A percentile compares a stretch with the other conserved stretches of the same genome.
Conservation (phyloP, 2,113 vertebrate species). For the Barnardius zonarius region DNA sequence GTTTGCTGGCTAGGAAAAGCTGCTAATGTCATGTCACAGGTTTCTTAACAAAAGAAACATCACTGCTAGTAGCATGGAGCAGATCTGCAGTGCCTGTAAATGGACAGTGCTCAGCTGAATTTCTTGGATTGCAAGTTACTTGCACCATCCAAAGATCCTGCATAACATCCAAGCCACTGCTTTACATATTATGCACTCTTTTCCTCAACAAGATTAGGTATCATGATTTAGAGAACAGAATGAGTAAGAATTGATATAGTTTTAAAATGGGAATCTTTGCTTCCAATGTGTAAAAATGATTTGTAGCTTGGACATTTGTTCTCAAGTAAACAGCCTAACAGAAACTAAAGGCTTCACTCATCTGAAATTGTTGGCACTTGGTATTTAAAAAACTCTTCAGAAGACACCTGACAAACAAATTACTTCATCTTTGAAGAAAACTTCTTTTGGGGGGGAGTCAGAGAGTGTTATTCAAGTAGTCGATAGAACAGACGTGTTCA, state of each 20-base stretch:
- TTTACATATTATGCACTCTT: background rate
- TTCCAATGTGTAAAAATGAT: background rate
- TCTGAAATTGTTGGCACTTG: background rate
- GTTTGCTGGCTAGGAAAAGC: background rate
- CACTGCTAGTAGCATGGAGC: background rate
- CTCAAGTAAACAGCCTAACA: background rate
- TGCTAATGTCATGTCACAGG: background rate
- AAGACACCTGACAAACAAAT: background rate
- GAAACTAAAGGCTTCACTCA: background rate
- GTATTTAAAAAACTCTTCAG: background rate
- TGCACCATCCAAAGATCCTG: background rate
- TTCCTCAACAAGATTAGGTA: background rate
- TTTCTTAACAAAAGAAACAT: background rate
- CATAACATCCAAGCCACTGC: background rate
- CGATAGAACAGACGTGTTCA: background rate
- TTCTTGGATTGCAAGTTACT: background rate
- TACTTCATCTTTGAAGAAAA: background rate
- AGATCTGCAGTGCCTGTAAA: background rate
- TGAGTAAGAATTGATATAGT: background rate
- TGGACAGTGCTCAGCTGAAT: background rate
- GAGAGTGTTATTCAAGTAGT: background rate
- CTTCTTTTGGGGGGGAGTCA: background rate
- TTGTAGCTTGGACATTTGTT: background rate
- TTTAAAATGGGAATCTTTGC: background rate
- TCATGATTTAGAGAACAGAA: background rate